Conservation (phyloP, 2,113 vertebrate species). For the Brienomyrus brachyistius region DNA sequence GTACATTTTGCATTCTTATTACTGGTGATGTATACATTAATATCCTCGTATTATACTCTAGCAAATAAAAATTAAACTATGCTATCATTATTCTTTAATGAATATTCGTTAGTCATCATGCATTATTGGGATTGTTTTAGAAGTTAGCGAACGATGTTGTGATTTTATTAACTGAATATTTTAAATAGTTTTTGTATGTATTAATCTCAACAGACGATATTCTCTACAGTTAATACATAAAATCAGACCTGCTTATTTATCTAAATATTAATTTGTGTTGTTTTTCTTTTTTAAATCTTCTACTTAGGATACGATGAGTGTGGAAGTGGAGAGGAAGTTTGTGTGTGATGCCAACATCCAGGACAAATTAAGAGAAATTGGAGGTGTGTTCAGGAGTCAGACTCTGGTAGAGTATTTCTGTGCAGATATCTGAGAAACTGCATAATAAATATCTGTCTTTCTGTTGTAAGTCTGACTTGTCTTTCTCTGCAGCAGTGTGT, state of each 20-base stretch:
- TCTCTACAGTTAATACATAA: background rate
- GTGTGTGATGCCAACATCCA: conserved; percentile 47
- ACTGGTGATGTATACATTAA: background rate
- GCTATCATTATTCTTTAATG: background rate
- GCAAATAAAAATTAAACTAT: background rate
- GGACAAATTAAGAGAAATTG: conserved; percentile 51
- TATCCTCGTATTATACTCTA: background rate
- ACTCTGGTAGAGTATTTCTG: background rate
- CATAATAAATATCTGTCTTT: background rate
- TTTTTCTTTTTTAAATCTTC: background rate
- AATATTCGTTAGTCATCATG: background rate
- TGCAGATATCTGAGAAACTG: background rate
- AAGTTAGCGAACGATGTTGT: background rate
- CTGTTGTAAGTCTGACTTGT: background rate
- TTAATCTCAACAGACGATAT: background rate
- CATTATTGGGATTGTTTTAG: background rate
- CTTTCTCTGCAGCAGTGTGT: conserved; percentile 38
- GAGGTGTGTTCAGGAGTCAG: conserved; percentile 43
- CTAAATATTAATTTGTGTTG: background rate
- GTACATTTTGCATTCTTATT: background rate
- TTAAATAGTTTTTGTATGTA: background rate
- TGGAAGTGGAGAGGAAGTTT: conserved; percentile 70
- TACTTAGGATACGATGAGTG: conserved; percentile 39
- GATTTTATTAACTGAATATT: background rate
- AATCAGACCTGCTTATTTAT: background rate